These are phyloP conservation scores for Litoditis marina DNA, from an alignment of 2,888 invertebrate genomes.

Conservation along the genomic window DNA sequence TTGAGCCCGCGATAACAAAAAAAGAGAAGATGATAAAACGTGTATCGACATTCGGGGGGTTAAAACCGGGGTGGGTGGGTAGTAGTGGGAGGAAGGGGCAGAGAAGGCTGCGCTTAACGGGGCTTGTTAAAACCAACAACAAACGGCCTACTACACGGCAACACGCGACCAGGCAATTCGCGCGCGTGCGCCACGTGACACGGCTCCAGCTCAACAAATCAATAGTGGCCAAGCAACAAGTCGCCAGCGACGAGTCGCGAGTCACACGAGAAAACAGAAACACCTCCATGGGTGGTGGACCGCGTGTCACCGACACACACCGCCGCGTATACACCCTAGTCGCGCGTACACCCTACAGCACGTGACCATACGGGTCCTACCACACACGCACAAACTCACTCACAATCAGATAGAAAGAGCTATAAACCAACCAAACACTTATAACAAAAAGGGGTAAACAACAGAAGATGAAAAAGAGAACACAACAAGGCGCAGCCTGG, in stretches of 20 bases:
- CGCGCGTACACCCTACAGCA: no score
- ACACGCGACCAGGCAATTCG: no score
- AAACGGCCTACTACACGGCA: not conserved
- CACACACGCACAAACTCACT: not conserved
- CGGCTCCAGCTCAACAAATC: no score
- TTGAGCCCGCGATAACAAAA: constrained; percentile 21
- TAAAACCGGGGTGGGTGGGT: constrained; percentile 5
- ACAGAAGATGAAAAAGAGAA: constrained; percentile 14
- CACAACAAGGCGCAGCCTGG: constrained; percentile 5
- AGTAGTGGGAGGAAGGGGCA: constrained; percentile 2
- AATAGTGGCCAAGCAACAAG: not conserved
- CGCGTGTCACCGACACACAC: no score
- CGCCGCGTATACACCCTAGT: no score
- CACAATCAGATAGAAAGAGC: constrained; percentile 11
- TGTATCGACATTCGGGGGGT: constrained; percentile 1
- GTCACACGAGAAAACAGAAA: no score
- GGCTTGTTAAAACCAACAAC: not conserved
- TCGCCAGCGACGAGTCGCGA: not conserved
- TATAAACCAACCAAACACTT: constrained; percentile 20
- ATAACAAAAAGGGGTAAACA: constrained; percentile 16
- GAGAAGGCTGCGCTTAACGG: constrained; percentile 2
- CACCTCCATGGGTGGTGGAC: no score
- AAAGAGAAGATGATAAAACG: constrained; percentile 3
- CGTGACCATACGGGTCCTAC: constrained; percentile 3
- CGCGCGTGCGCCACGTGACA: no score